Evolutionary conservation across 2,797 vertebrate species (phyloP).

Genomic region (Spondyliosoma cantharus): DNA sequence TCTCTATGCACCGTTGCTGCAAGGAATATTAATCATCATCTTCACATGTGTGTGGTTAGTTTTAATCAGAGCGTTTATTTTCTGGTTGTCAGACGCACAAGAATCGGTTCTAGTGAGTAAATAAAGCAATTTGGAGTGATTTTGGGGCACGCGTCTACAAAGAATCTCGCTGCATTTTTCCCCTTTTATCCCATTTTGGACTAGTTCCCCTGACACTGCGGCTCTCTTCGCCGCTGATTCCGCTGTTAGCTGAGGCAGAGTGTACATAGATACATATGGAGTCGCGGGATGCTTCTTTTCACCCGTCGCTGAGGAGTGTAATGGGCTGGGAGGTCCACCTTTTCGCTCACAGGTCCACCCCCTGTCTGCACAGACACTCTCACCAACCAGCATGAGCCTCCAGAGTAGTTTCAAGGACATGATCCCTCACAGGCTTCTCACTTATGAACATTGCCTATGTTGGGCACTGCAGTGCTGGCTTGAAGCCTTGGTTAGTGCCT

Average conservation of each 20-base stretch:
- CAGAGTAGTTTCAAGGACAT: constrained; percentile 34
- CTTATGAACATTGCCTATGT: constrained; percentile 18
- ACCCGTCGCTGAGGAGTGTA: constrained; percentile 32
- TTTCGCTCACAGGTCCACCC: not conserved
- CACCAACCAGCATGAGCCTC: constrained; percentile 38
- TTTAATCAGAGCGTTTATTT: constrained; percentile 9
- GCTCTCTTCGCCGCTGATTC: not conserved
- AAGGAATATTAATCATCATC: not conserved
- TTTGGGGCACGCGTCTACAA: not conserved
- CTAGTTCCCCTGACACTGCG: not conserved
- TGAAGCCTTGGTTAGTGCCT: constrained; percentile 4
- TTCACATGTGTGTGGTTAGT: not conserved
- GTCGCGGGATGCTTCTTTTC: constrained; percentile 40
- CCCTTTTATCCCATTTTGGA: not conserved
- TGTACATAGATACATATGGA: not conserved
- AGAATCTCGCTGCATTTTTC: not conserved
- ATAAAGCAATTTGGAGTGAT: not conserved
- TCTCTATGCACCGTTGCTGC: not conserved
- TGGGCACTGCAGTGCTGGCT: not conserved
- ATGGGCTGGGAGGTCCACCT: constrained; percentile 31
- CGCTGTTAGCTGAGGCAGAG: constrained; percentile 7
- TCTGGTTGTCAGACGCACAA: not conserved
- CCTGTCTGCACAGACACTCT: constrained; percentile 16
- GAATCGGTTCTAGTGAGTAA: no score
- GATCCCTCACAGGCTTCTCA: constrained; percentile 26